phyloP scores from a whole-genome alignment of 2,113 vertebrate genomes.

The Arvicanthis niloticus region DNA sequence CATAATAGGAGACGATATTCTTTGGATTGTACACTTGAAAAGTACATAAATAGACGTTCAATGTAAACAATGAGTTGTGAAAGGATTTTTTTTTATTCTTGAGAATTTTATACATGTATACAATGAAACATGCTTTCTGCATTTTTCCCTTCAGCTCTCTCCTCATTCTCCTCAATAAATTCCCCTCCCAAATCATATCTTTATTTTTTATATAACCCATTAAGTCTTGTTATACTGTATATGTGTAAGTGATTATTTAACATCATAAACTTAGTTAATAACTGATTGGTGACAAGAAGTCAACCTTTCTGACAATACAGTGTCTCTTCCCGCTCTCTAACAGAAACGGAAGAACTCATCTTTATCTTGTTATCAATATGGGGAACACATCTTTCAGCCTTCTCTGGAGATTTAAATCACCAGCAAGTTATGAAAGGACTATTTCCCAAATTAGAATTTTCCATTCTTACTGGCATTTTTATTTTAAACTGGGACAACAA shows the following conservation, averaged over 20 bases:
- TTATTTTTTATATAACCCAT: background rate
- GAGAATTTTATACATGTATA: background rate
- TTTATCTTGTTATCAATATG: background rate
- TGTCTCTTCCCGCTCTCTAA: background rate
- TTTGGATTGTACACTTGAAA: background rate
- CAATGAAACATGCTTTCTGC: background rate
- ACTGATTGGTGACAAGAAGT: constrained; percentile 22
- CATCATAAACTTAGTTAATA: background rate
- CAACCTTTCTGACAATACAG: background rate
- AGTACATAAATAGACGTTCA: background rate
- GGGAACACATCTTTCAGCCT: background rate
- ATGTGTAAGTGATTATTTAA: constrained; percentile 6
- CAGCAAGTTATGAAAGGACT: background rate
- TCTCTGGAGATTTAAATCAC: background rate
- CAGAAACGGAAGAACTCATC: background rate
- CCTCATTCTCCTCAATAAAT: background rate
- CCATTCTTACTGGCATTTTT: background rate
- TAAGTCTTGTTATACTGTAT: background rate
- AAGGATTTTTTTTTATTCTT: background rate
- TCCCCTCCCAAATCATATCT: background rate
- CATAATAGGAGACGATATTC: background rate
- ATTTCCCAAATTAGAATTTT: constrained; percentile 10
- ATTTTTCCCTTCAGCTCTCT: background rate
- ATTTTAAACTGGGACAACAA: background rate
- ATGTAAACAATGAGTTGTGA: background rate